Conservation (phyloP, 2,888 invertebrate genomes). For the Zygogramma bicolorata region DNA sequence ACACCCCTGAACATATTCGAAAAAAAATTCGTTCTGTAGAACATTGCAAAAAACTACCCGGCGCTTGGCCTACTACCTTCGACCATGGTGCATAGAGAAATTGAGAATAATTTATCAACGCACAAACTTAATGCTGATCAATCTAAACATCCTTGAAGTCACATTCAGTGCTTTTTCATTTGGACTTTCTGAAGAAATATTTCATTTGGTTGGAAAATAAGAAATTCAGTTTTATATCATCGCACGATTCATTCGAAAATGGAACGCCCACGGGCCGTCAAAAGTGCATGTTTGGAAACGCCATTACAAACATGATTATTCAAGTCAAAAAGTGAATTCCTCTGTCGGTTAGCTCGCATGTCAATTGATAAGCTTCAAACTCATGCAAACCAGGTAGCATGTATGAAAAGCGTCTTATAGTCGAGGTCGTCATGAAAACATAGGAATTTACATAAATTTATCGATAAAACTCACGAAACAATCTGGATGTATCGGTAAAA, state of each 20-base stretch:
- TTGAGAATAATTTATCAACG: no score
- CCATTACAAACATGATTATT: background rate
- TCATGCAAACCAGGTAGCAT: background rate
- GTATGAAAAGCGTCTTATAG: constrained; percentile 15
- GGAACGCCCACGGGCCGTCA: background rate
- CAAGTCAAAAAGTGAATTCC: constrained; percentile 17
- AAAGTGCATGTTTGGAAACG: constrained; percentile 2
- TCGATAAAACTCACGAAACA: constrained; percentile 12
- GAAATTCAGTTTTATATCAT: no score
- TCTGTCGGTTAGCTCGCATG: constrained; percentile 18
- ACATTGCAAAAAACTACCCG: no score
- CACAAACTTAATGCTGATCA: no score
- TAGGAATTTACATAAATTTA: constrained; percentile 12
- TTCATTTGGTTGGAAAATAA: no score
- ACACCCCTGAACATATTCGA: no score
- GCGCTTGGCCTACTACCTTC: no score
- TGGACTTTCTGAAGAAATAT: no score
- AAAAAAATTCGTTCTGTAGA: no score
- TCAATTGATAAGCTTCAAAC: constrained; percentile 18
- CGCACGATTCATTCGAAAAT: background rate
- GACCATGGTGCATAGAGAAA: no score
- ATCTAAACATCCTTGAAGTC: no score
- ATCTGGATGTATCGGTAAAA: background rate
- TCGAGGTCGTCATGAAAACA: background rate
- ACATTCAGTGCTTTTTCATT: no score